A percentile compares a stretch with the other conserved stretches of the same genome.
Evolutionary conservation across 2,797 vertebrate genomes (phyloP).

Genomic region (Sardinella longiceps): DNA sequence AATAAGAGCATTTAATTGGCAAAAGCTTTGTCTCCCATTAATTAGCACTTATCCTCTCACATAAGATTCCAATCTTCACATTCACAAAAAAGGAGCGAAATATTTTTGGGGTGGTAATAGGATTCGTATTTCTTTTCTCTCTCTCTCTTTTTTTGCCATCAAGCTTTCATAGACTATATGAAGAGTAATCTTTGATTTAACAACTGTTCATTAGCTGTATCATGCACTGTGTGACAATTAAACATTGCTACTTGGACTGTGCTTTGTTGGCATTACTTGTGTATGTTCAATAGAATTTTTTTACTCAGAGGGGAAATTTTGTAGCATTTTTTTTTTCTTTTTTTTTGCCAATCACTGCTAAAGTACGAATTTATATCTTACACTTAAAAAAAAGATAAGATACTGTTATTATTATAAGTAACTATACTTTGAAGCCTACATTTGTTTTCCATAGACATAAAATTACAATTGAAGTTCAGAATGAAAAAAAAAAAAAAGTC

Average conservation of each 20-base stretch:
- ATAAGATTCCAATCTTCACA: conserved; percentile 79
- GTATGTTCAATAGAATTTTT: neutral
- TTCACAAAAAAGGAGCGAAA: conserved; percentile 77
- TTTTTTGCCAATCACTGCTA: neutral
- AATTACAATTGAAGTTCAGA: neutral
- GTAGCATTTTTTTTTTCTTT: too few species aligned
- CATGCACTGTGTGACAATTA: neutral
- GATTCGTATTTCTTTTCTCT: conserved; percentile 46
- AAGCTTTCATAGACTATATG: conserved; percentile 53
- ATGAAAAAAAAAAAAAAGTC: neutral
- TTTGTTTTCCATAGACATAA: neutral
- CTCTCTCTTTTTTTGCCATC: conserved; percentile 39
- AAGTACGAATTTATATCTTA: neutral
- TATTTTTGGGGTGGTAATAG: conserved; percentile 75
- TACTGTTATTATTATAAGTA: conserved; percentile 53
- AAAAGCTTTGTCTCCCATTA: conserved; percentile 86
- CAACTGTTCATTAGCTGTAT: conserved; percentile 25
- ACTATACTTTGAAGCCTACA: conserved; percentile 47
- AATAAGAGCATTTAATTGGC: conserved; percentile 80
- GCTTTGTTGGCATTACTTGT: neutral
- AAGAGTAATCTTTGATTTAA: conserved; percentile 58
- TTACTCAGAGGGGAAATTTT: neutral
- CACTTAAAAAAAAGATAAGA: neutral
- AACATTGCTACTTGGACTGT: neutral
- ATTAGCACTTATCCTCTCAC: conserved; percentile 88